phyloP scores from a whole-genome alignment of 1,140 invertebrate genomes.

The Drosophila tani region DNA sequence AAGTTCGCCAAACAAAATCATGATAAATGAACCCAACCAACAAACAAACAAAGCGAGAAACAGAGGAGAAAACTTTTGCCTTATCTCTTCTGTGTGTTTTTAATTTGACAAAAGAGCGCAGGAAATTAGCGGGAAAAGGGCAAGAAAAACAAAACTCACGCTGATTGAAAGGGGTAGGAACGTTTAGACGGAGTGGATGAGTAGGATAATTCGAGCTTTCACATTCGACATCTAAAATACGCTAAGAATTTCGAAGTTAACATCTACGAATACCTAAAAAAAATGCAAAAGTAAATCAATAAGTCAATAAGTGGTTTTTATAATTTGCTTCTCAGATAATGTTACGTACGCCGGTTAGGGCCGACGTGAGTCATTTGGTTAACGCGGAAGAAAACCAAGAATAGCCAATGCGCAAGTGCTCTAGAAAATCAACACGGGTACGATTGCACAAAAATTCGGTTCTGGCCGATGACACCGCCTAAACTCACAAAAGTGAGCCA shows the following conservation, averaged over 20 bases:
- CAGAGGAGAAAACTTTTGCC: slow-evolving; percentile 51
- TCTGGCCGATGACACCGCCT: no score
- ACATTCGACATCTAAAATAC: not conserved
- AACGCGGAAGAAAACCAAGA: no score
- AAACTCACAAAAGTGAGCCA: no score
- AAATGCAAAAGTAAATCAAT: not conserved
- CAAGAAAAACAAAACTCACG: slow-evolving; percentile 73
- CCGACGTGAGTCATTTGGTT: no score
- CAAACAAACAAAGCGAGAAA: slow-evolving; percentile 53
- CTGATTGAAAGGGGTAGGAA: slow-evolving; percentile 75
- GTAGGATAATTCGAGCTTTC: no score
- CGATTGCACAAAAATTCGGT: no score
- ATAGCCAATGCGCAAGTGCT: no score
- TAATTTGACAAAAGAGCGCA: slow-evolving; percentile 76
- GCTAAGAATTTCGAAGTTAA: not conserved
- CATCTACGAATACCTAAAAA: not conserved
- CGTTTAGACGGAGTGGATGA: slow-evolving; percentile 22
- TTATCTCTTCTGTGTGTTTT: slow-evolving; percentile 57
- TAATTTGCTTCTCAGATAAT: no score
- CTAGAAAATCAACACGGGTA: no score
- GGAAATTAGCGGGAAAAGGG: slow-evolving; percentile 74
- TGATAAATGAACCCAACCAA: slow-evolving; percentile 80
- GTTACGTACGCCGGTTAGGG: no score
- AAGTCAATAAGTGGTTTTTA: no score
- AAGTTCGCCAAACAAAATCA: slow-evolving; percentile 82